These are phyloP conservation scores for Pampus argenteus DNA, from an alignment of 2,797 vertebrate genomes.

Conservation along the genomic window DNA sequence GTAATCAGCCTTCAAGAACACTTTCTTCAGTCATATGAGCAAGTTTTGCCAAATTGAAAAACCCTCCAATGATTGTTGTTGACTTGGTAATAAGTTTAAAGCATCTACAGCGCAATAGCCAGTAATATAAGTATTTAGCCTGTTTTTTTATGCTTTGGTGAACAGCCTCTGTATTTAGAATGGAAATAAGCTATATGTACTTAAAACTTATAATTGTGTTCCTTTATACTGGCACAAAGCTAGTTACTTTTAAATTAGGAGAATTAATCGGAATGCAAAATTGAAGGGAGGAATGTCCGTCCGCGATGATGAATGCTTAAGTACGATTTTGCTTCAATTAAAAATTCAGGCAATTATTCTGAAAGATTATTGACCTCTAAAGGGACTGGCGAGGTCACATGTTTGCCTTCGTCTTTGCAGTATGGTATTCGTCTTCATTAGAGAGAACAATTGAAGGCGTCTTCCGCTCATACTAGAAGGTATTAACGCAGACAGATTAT, in stretches of 20 bases:
- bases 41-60: slow-evolving; percentile 60
- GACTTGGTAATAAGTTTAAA: slow-evolving; percentile 78
- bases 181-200: slow-evolving; percentile 90
- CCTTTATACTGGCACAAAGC: slow-evolving; percentile 87
- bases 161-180: slow-evolving; percentile 84
- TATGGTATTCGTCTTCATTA: slow-evolving; percentile 93
- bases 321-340: slow-evolving; percentile 91
- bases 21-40: slow-evolving; percentile 57
- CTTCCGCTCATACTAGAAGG: slow-evolving; percentile 81
- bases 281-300: slow-evolving; percentile 80
- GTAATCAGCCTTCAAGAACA: slow-evolving; percentile 57
- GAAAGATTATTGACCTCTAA: slow-evolving; percentile 90
- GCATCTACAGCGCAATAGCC: slow-evolving; percentile 69
- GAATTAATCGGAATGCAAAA: slow-evolving; percentile 88
- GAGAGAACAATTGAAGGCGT: slow-evolving; percentile 89
- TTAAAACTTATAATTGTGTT: slow-evolving; percentile 90
- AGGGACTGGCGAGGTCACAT: slow-evolving; percentile 88
- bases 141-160: slow-evolving; percentile 84
- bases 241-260: slow-evolving; percentile 88
- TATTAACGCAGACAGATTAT: slow-evolving; percentile 85
- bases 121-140: slow-evolving; percentile 74
- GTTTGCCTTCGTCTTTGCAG: slow-evolving; percentile 84
- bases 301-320: slow-evolving; percentile 84
- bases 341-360: slow-evolving; percentile 90
- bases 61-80: slow-evolving; percentile 71